Percentiles rank a stretch among this genome's conserved stretches.
These are phyloP conservation scores for Tragelaphus buxtoni DNA, from an alignment of 2,113 vertebrate species.

Conservation along the genomic window DNA sequence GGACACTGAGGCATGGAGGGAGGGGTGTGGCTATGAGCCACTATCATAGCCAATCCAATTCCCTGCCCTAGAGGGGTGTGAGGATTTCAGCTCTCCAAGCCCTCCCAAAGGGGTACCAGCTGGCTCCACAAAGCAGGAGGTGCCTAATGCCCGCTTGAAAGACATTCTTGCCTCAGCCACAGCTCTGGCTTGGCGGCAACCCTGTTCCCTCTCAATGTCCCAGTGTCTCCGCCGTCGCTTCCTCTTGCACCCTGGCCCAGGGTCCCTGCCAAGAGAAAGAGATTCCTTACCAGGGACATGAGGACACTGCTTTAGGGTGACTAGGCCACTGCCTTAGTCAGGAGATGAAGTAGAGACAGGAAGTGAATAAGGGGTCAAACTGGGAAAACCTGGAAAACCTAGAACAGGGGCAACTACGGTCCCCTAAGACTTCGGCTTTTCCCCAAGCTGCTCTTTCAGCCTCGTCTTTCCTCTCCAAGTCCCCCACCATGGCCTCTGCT, in stretches of 20 bases:
- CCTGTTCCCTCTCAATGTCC: constrained; percentile 60
- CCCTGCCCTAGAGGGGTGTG: not conserved
- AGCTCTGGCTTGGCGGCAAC: constrained; percentile 36
- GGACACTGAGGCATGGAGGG: not conserved
- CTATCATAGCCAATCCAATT: not conserved
- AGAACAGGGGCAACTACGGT: not conserved
- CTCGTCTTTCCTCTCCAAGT: not conserved
- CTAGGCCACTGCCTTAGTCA: not conserved
- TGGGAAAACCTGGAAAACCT: not conserved
- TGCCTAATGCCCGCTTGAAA: constrained; percentile 43
- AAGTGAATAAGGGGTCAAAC: not conserved
- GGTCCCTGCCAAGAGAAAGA: constrained; percentile 55
- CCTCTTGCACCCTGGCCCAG: constrained; percentile 13
- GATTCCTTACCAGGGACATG: constrained; percentile 37
- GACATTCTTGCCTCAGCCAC: constrained; percentile 61
- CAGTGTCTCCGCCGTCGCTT: constrained; percentile 51
- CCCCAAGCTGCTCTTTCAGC: not conserved
- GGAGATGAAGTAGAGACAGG: not conserved
- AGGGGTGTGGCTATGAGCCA: not conserved
- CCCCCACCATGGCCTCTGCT: not conserved
- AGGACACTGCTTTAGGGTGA: constrained; percentile 32
- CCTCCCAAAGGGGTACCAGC: constrained; percentile 3
- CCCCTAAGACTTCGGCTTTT: not conserved
- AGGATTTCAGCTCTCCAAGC: not conserved
- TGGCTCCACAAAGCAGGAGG: constrained; percentile 39